These are phyloP conservation scores for Pseudochirops corinnae DNA, from an alignment of 2,797 vertebrate genomes.

Conservation along the genomic window DNA sequence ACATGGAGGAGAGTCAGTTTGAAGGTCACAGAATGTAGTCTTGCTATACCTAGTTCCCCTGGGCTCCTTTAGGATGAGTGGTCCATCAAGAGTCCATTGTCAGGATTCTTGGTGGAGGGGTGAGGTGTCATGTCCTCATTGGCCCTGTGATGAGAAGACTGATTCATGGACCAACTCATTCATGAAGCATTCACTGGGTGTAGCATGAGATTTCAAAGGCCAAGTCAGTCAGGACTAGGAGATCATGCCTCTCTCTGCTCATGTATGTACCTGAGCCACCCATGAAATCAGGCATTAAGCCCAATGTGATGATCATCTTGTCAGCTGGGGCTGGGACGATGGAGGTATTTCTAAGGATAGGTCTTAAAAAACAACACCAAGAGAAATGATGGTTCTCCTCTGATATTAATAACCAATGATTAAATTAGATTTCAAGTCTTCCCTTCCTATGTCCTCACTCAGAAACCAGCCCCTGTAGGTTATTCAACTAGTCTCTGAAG, in stretches of 20 bases:
- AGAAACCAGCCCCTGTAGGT: not conserved
- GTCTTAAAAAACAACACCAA: not conserved
- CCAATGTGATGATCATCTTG: not conserved
- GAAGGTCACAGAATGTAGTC: too few relatives aligned
- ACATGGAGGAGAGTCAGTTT: not conserved
- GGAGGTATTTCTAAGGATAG: not conserved
- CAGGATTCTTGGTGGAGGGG: not conserved
- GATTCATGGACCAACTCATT: not conserved
- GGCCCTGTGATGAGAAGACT: not conserved
- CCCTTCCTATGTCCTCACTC: not conserved
- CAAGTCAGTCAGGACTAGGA: not conserved
- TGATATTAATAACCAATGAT: not conserved
- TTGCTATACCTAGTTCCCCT: not conserved
- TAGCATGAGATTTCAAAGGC: not conserved
- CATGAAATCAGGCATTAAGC: not conserved
- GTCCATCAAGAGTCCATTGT: not conserved
- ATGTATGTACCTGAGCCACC: not conserved
- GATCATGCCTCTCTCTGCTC: not conserved
- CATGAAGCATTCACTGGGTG: not conserved
- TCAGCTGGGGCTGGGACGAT: not conserved
- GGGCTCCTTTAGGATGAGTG: not conserved
- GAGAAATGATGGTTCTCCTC: not conserved
- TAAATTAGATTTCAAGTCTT: not conserved
- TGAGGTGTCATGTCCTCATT: not conserved
- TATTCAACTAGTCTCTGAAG: not conserved